A percentile compares a stretch with the other conserved stretches of the same genome.
These are phyloP conservation scores for Pogonomyrmex barbatus DNA, from an alignment of 1,140 invertebrate genomes.

Conservation along the genomic window DNA sequence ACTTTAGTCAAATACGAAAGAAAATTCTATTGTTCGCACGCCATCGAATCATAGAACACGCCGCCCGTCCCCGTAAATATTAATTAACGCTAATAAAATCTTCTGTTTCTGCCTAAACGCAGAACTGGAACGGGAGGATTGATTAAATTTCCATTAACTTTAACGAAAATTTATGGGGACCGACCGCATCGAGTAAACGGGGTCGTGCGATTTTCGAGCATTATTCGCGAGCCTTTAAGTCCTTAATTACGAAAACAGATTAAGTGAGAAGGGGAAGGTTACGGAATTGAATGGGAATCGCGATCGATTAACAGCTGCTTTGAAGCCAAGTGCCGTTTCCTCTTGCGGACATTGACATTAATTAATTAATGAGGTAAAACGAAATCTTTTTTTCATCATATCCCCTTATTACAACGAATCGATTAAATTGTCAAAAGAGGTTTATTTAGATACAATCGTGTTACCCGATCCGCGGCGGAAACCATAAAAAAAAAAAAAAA, in stretches of 20 bases:
- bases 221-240: constrained; percentile 35
- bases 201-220: constrained; percentile 33
- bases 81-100: constrained; percentile 19
- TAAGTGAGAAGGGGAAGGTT: constrained; percentile 25
- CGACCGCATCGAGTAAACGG: neutral
- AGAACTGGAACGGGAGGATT: constrained; percentile 17
- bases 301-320: constrained; percentile 1
- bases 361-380: neutral
- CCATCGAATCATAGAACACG: neutral
- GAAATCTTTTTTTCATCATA: neutral
- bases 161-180: constrained; percentile 51
- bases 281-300: neutral
- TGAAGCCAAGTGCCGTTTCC: neutral
- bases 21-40: neutral
- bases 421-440: neutral
- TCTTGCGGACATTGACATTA: neutral
- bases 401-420: neutral
- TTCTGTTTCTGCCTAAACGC: neutral
- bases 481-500: constrained; percentile 68
- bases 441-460: constrained; percentile 27
- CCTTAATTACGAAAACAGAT: constrained; percentile 58
- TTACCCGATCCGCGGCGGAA: constrained; percentile 48
- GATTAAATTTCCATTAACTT: constrained; percentile 55
- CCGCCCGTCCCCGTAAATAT: constrained; percentile 16
- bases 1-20: neutral